These are phyloP conservation scores for Catocala sponsa DNA, from an alignment of 2,888 invertebrate genomes.

Conservation along the genomic window DNA sequence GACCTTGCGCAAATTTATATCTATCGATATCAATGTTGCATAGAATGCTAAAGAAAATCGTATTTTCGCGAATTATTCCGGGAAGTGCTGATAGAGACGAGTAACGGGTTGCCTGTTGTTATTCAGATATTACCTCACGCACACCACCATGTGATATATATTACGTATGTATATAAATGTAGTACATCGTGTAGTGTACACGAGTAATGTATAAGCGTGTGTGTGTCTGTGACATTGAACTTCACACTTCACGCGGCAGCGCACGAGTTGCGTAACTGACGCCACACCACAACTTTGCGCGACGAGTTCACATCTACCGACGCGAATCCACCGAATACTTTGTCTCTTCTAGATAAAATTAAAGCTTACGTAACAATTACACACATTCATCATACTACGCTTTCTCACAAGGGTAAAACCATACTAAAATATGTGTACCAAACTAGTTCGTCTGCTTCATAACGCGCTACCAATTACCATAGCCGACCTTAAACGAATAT, in stretches of 20 bases:
- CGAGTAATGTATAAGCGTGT: slow-evolving; percentile 51
- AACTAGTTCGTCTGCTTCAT: not conserved
- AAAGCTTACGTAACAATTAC: slow-evolving; percentile 27
- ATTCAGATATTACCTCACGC: slow-evolving; percentile 73
- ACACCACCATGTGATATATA: slow-evolving; percentile 48
- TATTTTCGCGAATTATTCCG: slow-evolving; percentile 83
- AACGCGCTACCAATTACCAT: no score
- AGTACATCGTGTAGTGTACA: slow-evolving; percentile 42
- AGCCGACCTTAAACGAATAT: no score
- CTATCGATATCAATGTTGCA: slow-evolving; percentile 66
- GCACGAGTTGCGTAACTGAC: slow-evolving; percentile 82
- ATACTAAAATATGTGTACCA: not conserved
- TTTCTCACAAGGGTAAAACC: slow-evolving; percentile 27
- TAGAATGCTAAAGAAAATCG: slow-evolving; percentile 70
- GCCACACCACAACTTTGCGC: slow-evolving; percentile 44
- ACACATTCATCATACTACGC: slow-evolving; percentile 14
- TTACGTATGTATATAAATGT: slow-evolving; percentile 50
- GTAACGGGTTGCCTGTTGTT: slow-evolving; percentile 83
- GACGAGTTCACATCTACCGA: slow-evolving; percentile 50
- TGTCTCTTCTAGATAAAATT: slow-evolving; percentile 37
- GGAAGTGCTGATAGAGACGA: slow-evolving; percentile 83
- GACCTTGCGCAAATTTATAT: slow-evolving; percentile 79
- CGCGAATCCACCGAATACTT: slow-evolving; percentile 40
- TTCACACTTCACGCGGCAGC: slow-evolving; percentile 85
- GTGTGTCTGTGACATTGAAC: slow-evolving; percentile 86